Percentiles rank a stretch among this genome's conserved stretches.
These are phyloP conservation scores for Ceratosolen fusciceps DNA, from an alignment of 1,140 invertebrate genomes.

Conservation along the genomic window DNA sequence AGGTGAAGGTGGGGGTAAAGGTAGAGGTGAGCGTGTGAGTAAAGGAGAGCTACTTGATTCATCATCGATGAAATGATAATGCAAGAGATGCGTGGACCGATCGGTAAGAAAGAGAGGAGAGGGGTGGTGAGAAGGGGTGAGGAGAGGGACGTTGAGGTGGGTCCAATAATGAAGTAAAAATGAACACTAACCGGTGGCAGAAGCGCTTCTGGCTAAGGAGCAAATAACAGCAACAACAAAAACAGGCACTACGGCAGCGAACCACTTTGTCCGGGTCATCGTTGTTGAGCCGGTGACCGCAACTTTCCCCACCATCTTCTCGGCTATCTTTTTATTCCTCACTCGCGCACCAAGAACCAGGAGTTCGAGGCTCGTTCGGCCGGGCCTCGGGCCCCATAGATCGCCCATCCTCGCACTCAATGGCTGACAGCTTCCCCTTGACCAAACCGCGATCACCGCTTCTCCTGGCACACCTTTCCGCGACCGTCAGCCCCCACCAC, in stretches of 20 bases:
- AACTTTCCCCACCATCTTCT: not conserved
- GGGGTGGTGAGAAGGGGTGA: no score
- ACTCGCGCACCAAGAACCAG: not conserved
- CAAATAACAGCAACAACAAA: not conserved
- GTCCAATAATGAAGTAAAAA: no score
- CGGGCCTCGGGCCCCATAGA: not conserved
- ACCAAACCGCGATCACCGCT: no score
- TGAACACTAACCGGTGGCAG: slow-evolving; percentile 53
- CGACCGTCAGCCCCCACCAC: no score
- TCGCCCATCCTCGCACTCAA: not conserved
- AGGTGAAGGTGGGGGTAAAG: no score
- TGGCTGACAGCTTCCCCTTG: not conserved
- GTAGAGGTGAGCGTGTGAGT: no score
- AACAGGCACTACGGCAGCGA: not conserved
- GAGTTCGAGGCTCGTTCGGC: not conserved
- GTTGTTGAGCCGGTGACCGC: not conserved
- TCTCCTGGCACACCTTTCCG: no score
- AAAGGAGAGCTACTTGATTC: no score
- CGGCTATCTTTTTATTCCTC: not conserved
- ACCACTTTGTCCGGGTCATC: not conserved
- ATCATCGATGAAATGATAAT: no score
- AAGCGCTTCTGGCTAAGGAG: slow-evolving; percentile 47
- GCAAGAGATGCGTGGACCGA: no score
- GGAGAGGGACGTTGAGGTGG: no score
- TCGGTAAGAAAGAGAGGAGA: no score